Conservation (phyloP, 2,113 vertebrate genomes). For the Lycaon pictus region DNA sequence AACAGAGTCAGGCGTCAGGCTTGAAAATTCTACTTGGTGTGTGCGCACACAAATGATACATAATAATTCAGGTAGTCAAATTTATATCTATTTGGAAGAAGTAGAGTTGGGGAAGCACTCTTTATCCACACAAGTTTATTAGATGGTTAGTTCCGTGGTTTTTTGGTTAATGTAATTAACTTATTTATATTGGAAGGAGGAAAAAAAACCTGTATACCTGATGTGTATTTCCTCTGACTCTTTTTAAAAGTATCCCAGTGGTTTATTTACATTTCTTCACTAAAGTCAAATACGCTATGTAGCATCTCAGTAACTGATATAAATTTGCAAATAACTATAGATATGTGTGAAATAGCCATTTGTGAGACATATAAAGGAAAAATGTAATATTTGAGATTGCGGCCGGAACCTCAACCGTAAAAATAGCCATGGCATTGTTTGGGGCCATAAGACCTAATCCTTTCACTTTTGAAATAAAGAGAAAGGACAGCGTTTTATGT, state of each 20-base stretch:
- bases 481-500: conserved; percentile 67
- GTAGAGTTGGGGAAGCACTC: no score
- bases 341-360: not conserved
- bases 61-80: not conserved
- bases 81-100: not conserved
- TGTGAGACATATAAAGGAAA: not conserved
- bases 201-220: no score
- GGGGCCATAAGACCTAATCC: not conserved
- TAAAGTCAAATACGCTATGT: not conserved
- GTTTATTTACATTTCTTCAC: conserved; percentile 15
- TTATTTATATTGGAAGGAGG: not conserved
- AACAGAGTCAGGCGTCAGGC: not conserved
- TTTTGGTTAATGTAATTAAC: not conserved
- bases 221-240: not conserved
- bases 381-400: not conserved
- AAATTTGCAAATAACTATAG: not conserved
- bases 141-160: not conserved
- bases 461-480: conserved; percentile 42
- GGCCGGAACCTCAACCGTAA: not conserved
- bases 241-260: not conserved
- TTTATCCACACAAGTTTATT: not conserved
- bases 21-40: not conserved
- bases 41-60: rapidly evolving
- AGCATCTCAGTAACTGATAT: not conserved
- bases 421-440: not conserved